Conservation (phyloP, 2,797 vertebrate genomes). For the Picus viridis region DNA sequence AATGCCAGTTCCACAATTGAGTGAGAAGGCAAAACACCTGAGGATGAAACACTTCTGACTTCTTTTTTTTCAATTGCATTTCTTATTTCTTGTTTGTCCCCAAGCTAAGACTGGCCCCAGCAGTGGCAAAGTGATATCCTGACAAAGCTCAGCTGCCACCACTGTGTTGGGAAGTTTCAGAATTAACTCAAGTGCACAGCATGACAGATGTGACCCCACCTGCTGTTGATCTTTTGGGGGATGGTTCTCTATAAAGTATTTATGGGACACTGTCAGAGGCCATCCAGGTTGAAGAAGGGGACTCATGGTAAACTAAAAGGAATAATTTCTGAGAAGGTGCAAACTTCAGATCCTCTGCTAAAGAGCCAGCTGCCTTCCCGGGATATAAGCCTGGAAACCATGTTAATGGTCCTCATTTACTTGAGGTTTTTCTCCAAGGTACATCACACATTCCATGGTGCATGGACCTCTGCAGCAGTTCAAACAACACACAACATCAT, state of each 20-base stretch:
- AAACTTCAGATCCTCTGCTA: constrained; percentile 2
- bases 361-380: background rate
- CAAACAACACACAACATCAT: background rate
- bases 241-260: background rate
- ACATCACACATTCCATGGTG: background rate
- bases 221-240: background rate
- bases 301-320: background rate
- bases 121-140: background rate
- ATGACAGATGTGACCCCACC: background rate
- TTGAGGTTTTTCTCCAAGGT: background rate
- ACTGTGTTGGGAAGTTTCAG: background rate
- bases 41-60: background rate
- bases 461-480: background rate
- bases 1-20: background rate
- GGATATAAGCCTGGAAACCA: background rate
- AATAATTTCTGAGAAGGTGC: background rate
- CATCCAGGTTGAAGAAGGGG: background rate
- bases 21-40: background rate
- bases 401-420: background rate
- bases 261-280: background rate
- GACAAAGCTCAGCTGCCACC: background rate
- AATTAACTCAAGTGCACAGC: background rate
- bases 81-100: background rate
- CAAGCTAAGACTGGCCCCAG: background rate
- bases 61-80: background rate